A percentile compares a stretch with the other conserved stretches of the same genome.
Conservation (phyloP, 1,140 invertebrate species). For the Phymastichus coffea region DNA sequence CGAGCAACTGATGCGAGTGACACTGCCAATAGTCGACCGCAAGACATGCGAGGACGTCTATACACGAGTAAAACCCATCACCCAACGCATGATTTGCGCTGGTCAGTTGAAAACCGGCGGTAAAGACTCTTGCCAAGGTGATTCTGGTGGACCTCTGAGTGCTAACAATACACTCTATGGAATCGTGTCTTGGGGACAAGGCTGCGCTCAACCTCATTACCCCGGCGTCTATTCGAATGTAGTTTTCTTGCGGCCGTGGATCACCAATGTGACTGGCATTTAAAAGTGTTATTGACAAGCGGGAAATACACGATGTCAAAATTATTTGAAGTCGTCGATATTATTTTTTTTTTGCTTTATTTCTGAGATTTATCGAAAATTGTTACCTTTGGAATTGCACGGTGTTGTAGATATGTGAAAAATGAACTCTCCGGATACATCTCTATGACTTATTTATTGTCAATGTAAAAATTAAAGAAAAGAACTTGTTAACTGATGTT, state of each 20-base stretch:
- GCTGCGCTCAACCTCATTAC: conserved; percentile 54
- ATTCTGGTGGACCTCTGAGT: conserved; percentile 41
- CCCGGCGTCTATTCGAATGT: conserved; percentile 62
- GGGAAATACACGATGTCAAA: no score
- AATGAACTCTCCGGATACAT: not conserved
- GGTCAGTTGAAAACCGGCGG: conserved; percentile 33
- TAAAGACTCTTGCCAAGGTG: conserved; percentile 36
- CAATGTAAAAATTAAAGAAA: not conserved
- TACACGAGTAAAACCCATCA: conserved; percentile 24
- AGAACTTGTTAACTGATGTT: no score
- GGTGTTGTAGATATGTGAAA: not conserved
- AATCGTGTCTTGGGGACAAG: conserved; percentile 56
- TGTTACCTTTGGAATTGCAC: no score
- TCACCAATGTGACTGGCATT: conserved; percentile 33
- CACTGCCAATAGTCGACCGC: conserved; percentile 40
- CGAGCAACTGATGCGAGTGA: conserved; percentile 31
- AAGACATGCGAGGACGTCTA: conserved; percentile 36
- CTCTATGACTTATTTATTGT: not conserved
- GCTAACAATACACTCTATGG: conserved; percentile 44
- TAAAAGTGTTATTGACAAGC: conserved; percentile 18
- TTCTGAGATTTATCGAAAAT: no score
- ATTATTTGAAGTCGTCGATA: no score
- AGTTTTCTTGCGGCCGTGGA: conserved; percentile 42
- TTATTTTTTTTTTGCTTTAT: no score
- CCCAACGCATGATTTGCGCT: conserved; percentile 51